Evolutionary conservation across 2,888 invertebrate genomes (phyloP).

Genomic region (Zygothrica quintamaculata): DNA sequence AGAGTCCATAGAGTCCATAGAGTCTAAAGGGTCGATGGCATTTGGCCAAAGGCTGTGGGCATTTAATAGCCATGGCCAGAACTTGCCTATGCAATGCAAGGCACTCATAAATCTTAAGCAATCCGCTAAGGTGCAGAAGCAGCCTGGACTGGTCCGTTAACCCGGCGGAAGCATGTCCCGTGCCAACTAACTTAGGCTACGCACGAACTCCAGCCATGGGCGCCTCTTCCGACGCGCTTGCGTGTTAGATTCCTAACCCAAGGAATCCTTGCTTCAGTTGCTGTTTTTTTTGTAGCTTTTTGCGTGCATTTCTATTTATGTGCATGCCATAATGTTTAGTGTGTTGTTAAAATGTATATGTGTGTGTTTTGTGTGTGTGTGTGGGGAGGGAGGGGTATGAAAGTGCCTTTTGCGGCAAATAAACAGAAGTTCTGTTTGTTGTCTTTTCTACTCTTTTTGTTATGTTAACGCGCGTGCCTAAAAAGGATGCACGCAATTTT

Average conservation of each 20-base stretch:
- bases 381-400: conserved; percentile 39
- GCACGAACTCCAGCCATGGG: conserved; percentile 32
- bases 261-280: conserved; percentile 39
- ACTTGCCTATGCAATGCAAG: conserved; percentile 69
- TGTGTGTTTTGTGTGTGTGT: too few relatives aligned
- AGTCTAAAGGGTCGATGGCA: conserved; percentile 40
- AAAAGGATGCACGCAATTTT: conserved; percentile 77
- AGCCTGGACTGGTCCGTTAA: conserved; percentile 56
- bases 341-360: conserved; percentile 66
- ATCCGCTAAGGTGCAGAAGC: conserved; percentile 47
- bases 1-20: too few relatives aligned
- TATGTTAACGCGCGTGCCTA: conserved; percentile 59
- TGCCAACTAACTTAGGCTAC: conserved; percentile 35
- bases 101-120: conserved; percentile 66
- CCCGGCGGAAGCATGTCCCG: conserved; percentile 16
- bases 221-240: conserved; percentile 41
- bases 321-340: conserved; percentile 71
- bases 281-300: conserved; percentile 42
- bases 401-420: conserved; percentile 37
- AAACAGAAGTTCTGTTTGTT: conserved; percentile 40
- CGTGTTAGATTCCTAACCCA: conserved; percentile 42
- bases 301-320: conserved; percentile 74
- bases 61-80: conserved; percentile 74
- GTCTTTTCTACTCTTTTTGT: conserved; percentile 19
- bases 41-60: conserved; percentile 30